Conservation (phyloP, 2,888 invertebrate species). For the Leptinotarsa juncta region DNA sequence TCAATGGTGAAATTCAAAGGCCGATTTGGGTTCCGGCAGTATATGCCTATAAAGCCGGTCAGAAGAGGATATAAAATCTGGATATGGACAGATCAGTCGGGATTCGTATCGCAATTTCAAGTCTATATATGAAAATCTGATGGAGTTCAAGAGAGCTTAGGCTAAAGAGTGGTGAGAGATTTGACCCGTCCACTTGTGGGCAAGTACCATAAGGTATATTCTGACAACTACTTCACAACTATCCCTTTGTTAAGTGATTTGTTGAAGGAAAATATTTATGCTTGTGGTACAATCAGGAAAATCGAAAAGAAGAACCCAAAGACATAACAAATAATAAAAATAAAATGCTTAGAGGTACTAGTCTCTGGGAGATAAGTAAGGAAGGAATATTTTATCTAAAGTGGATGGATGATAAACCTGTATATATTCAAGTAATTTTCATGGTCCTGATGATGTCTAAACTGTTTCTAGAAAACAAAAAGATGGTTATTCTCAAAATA, state of each 20-base stretch:
- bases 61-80: too few species aligned
- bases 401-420: constrained; percentile 5
- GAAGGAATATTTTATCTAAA: constrained; percentile 6
- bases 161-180: too few species aligned
- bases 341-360: constrained; percentile 10
- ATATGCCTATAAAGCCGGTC: too few species aligned
- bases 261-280: background rate
- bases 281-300: background rate
- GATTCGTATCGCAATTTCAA: too few species aligned
- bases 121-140: too few species aligned
- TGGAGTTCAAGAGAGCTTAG: too few species aligned
- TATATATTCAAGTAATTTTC: background rate
- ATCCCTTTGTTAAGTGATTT: background rate
- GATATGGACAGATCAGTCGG: too few species aligned
- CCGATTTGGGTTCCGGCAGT: too few species aligned
- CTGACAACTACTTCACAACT: background rate
- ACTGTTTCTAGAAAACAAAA: background rate
- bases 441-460: constrained; percentile 1
- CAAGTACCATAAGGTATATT: background rate
- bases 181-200: too few species aligned
- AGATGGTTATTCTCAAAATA: background rate
- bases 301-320: constrained; percentile 11
- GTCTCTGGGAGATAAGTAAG: constrained; percentile 4
- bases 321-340: constrained; percentile 7
- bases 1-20: too few species aligned